Evolutionary conservation across 1,140 invertebrate species (phyloP).

Genomic region (Cepaea nemoralis): DNA sequence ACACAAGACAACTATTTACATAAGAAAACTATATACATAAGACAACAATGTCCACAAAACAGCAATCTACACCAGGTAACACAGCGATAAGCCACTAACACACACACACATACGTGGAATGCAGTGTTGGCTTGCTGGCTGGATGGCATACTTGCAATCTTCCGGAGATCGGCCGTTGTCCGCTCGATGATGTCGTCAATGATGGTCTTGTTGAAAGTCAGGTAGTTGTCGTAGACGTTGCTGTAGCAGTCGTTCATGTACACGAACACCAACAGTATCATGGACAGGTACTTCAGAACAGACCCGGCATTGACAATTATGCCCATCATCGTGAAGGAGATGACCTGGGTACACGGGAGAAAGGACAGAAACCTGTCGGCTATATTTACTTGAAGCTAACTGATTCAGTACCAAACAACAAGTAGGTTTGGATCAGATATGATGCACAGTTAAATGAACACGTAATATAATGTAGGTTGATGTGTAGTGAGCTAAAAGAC

Average conservation of each 20-base stretch:
- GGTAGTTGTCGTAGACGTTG: slow-evolving; percentile 70
- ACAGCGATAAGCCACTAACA: too few species aligned
- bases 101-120: slow-evolving; percentile 52
- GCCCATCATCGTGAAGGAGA: slow-evolving; percentile 71
- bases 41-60: too few species aligned
- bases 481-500: too few species aligned
- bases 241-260: slow-evolving; percentile 71
- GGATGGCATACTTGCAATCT: slow-evolving; percentile 66
- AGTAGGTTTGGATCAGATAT: too few species aligned
- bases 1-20: too few species aligned
- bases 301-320: slow-evolving; percentile 69
- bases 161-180: slow-evolving; percentile 66
- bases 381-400: too few species aligned
- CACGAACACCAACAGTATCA: slow-evolving; percentile 67
- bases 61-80: too few species aligned
- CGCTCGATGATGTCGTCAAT: slow-evolving; percentile 68
- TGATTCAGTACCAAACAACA: too few species aligned
- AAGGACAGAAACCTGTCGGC: too few species aligned
- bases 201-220: slow-evolving; percentile 67
- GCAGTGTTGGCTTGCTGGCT: slow-evolving; percentile 67
- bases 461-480: too few species aligned
- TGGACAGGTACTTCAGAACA: slow-evolving; percentile 68
- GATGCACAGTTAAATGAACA: too few species aligned
- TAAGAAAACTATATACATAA: too few species aligned
- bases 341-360: slow-evolving; percentile 48